Conservation (phyloP, 64 coral and sea anemone species). For the Hydrozoanthus tunicans region DNA sequence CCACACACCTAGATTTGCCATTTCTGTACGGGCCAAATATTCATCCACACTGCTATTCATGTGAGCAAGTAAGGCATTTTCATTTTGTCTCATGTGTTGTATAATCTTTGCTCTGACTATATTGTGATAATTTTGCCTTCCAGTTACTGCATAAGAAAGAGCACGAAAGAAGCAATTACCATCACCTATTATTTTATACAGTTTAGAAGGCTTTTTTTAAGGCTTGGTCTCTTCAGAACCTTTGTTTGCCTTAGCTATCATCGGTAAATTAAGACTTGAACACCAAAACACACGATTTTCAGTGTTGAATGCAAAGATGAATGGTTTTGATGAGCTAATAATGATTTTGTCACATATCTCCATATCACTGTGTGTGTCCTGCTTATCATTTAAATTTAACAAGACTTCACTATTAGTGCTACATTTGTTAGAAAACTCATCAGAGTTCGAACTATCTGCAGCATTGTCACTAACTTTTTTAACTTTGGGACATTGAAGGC, state of each 20-base stretch:
- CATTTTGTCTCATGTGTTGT: constrained; percentile 45
- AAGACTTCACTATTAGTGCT: neutral
- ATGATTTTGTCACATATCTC: neutral
- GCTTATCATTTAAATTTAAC: constrained; percentile 1
- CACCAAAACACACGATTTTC: neutral
- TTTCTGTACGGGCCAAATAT: constrained; percentile 22
- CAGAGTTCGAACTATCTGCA: neutral
- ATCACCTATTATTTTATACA: constrained; percentile 35
- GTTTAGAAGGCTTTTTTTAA: constrained; percentile 34
- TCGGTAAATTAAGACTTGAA: neutral
- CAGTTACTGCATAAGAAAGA: constrained; percentile 56
- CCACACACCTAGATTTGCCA: constrained; percentile 6
- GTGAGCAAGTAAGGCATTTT: constrained; percentile 58
- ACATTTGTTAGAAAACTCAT: constrained; percentile 1
- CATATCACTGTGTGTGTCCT: constrained; percentile 3
- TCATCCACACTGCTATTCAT: constrained; percentile 42
- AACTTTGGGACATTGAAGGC: too few species aligned
- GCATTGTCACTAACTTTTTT: too few species aligned
- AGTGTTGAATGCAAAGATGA: neutral
- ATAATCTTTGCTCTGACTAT: constrained; percentile 37
- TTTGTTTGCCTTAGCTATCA: neutral
- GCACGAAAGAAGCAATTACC: constrained; percentile 62
- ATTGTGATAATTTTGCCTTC: constrained; percentile 44
- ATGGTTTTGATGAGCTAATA: neutral
- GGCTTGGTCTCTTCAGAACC: neutral